Percentiles rank a stretch among this genome's conserved stretches.
Conservation (phyloP, 2,797 vertebrate genomes). For the Champsocephalus esox region DNA sequence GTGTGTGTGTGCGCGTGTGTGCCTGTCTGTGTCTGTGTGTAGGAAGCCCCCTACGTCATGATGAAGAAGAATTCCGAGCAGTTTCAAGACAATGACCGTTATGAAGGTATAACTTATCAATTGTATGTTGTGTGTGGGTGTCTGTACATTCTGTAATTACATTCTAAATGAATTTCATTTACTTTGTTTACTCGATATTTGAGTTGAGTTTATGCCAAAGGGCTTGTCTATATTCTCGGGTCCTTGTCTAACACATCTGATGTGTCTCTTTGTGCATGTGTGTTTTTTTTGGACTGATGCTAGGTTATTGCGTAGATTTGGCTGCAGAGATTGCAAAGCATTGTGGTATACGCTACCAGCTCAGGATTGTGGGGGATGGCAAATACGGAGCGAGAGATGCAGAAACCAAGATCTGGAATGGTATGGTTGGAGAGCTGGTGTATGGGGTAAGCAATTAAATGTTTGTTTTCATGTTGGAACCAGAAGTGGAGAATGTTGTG, state of each 20-base stretch:
- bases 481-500: neutral
- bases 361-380: slow-evolving; percentile 96
- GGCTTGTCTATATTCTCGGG: neutral
- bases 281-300: neutral
- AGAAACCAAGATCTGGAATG: slow-evolving; percentile 99
- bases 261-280: neutral
- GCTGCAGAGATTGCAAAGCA: slow-evolving; percentile 98
- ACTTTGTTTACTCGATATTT: neutral
- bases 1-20: too few relatives aligned
- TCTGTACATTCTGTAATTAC: neutral
- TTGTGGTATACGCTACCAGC: slow-evolving; percentile 96
- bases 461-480: neutral
- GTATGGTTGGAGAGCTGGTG: slow-evolving; percentile 98
- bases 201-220: neutral
- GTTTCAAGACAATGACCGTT: slow-evolving; percentile 95
- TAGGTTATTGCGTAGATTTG: slow-evolving; percentile 94
- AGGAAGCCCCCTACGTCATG: slow-evolving; percentile 99
- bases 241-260: neutral
- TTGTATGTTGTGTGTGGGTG: slow-evolving; percentile 23
- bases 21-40: neutral
- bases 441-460: slow-evolving; percentile 91
- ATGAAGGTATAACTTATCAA: slow-evolving; percentile 83
- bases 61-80: slow-evolving; percentile 96
- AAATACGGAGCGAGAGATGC: slow-evolving; percentile 98
- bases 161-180: neutral